A percentile compares a stretch with the other conserved stretches of the same genome.
Evolutionary conservation across 2,797 vertebrate genomes (phyloP).

Genomic region (Xerus rutilus): DNA sequence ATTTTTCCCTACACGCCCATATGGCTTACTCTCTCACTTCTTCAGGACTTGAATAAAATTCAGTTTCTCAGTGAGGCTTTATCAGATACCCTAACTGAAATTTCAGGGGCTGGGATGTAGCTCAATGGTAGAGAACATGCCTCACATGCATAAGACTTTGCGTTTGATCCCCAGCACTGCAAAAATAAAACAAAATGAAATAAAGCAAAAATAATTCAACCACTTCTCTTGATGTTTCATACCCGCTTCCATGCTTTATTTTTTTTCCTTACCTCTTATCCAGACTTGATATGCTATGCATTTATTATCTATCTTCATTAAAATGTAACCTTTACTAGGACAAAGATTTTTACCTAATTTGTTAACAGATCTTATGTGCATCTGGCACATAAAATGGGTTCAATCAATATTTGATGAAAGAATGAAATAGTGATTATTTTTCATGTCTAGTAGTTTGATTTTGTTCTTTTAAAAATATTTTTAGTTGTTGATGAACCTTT

Average conservation of each 20-base stretch:
- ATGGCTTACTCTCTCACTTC: not conserved
- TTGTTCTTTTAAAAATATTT: not conserved
- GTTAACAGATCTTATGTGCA: not conserved
- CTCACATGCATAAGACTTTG: no score
- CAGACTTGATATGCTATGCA: not conserved
- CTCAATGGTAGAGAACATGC: no score
- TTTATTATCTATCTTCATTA: constrained; percentile 41
- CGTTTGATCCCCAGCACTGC: no score
- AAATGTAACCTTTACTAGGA: not conserved
- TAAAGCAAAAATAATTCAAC: not conserved
- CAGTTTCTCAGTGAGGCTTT: not conserved
- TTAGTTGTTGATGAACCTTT: no score
- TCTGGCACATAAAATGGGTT: not conserved
- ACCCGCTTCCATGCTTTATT: not conserved
- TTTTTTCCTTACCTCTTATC: not conserved
- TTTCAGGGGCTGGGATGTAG: not conserved
- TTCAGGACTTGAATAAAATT: constrained; percentile 15
- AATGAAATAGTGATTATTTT: constrained; percentile 3
- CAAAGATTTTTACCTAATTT: not conserved
- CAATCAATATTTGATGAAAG: constrained; percentile 7
- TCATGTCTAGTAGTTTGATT: constrained; percentile 8
- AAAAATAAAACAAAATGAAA: no score
- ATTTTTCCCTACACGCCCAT: not conserved
- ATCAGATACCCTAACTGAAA: not conserved
- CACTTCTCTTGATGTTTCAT: not conserved